phyloP scores from a whole-genome alignment of 2,113 vertebrate species.

The Phalacrocorax pelagicus region DNA sequence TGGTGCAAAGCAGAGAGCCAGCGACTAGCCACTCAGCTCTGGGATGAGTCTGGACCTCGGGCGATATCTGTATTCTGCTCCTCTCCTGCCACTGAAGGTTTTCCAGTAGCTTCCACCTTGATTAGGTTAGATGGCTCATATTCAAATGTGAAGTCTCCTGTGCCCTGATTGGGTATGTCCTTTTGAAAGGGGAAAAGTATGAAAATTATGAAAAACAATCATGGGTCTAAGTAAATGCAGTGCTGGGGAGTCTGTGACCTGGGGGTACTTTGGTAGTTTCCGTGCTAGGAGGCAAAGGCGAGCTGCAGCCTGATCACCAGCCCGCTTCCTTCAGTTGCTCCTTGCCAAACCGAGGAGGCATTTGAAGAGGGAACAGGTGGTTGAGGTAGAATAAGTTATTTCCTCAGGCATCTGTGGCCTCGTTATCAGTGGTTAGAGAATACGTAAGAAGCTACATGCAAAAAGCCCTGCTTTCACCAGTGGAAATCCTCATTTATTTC shows the following conservation, averaged over 20 bases:
- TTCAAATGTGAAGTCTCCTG: slow-evolving; percentile 31
- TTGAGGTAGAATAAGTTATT: background rate
- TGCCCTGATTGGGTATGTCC: background rate
- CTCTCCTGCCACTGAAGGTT: background rate
- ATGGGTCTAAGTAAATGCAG: background rate
- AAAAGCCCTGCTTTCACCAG: background rate
- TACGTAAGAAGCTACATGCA: background rate
- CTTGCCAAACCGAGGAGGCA: background rate
- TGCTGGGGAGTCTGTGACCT: background rate
- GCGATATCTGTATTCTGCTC: background rate
- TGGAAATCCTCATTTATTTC: background rate
- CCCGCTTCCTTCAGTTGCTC: background rate
- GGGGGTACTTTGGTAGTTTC: background rate
- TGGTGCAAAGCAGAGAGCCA: background rate
- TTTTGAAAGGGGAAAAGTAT: slow-evolving; percentile 31
- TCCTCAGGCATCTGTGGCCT: background rate
- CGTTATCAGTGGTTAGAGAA: background rate
- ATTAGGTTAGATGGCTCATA: background rate
- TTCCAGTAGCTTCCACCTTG: background rate
- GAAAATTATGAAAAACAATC: background rate
- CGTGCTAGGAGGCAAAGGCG: background rate
- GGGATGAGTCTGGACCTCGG: background rate
- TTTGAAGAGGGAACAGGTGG: background rate
- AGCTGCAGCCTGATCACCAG: background rate
- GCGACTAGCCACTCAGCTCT: background rate